These are phyloP conservation scores for Dipodomys stephensi DNA, from an alignment of 2,113 vertebrate genomes.

Conservation along the genomic window DNA sequence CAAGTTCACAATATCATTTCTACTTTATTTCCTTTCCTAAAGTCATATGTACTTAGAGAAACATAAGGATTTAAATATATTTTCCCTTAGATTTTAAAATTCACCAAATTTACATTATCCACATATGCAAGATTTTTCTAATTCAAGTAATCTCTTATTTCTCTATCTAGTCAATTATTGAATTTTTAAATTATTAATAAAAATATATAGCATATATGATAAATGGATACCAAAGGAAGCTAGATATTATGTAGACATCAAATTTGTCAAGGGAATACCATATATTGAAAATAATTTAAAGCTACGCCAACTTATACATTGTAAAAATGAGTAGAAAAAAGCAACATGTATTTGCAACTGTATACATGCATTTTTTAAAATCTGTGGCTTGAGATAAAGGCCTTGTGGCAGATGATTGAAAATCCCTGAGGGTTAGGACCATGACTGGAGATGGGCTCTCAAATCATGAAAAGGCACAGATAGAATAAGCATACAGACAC, in stretches of 20 bases:
- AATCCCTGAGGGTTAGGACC: not conserved
- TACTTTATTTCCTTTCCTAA: conserved; percentile 23
- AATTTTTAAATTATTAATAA: conserved; percentile 34
- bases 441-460: not conserved
- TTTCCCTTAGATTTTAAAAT: conserved; percentile 6
- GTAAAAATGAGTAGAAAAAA: not conserved
- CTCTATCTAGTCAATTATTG: conserved; percentile 27
- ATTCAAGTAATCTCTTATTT: conserved; percentile 5
- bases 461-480: not conserved
- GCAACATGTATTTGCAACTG: not conserved
- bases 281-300: not conserved
- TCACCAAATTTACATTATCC: conserved; percentile 3
- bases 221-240: conserved; percentile 34
- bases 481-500: not conserved
- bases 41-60: conserved; percentile 7
- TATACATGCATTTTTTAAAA: not conserved
- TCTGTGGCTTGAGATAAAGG: not conserved
- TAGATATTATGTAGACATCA: not conserved
- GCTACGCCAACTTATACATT: not conserved
- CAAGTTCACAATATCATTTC: not conserved
- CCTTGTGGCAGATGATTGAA: not conserved
- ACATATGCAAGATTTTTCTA: not conserved
- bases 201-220: conserved; percentile 12
- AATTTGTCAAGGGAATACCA: not conserved
- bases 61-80: conserved; percentile 1